Conservation (phyloP, 2,113 vertebrate genomes). For the Phaethon lepturus region DNA sequence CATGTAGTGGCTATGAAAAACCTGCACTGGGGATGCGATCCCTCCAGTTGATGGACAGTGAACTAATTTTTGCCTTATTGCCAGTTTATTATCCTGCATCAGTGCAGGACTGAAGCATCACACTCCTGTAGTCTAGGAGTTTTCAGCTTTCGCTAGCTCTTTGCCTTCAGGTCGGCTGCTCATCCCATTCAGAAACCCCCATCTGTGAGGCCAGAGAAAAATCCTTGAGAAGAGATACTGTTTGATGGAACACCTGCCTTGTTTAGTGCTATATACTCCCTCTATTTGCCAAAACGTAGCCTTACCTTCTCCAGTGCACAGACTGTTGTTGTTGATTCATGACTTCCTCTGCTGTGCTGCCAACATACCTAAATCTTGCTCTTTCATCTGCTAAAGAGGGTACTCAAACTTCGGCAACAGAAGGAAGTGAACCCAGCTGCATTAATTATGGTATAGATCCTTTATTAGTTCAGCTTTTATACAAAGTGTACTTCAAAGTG, state of each 20-base stretch:
- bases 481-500: constrained; percentile 47
- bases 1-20: neutral
- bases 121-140: too few species aligned
- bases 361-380: neutral
- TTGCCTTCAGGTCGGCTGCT: neutral
- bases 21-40: neutral
- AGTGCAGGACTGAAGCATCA: neutral
- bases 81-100: neutral
- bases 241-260: neutral
- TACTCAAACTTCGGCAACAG: neutral
- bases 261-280: neutral
- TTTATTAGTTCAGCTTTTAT: constrained; percentile 57
- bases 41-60: neutral
- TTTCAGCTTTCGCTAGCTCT: neutral
- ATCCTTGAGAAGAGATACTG: neutral
- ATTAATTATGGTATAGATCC: neutral
- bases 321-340: fast-evolving
- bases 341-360: neutral
- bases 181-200: neutral
- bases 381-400: neutral
- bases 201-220: neutral
- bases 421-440: neutral
- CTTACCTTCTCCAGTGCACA: fast-evolving
- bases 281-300: fast-evolving
- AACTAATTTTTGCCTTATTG: neutral